These are phyloP conservation scores for Drosophila fulvimacula DNA, from an alignment of 2,888 invertebrate genomes.

Conservation along the genomic window DNA sequence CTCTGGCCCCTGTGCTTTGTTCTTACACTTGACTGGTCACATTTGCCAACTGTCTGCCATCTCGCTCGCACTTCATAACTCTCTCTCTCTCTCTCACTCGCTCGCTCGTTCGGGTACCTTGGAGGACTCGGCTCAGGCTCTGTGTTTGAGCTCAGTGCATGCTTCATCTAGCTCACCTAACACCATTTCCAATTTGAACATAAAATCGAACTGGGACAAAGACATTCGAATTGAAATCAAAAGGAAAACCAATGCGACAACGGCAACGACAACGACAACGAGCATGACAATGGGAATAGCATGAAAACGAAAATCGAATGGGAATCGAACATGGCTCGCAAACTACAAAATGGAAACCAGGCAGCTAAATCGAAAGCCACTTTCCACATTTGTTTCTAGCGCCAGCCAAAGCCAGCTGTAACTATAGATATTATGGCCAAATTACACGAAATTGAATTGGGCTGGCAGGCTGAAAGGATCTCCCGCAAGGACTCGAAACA, in stretches of 20 bases:
- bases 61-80: background rate
- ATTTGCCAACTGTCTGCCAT: slow-evolving; percentile 26
- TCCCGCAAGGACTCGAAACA: background rate
- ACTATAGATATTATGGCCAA: slow-evolving; percentile 22
- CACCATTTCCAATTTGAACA: slow-evolving; percentile 74
- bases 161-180: slow-evolving; percentile 68
- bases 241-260: slow-evolving; percentile 6
- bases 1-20: slow-evolving; percentile 51
- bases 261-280: slow-evolving; percentile 11
- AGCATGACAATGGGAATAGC: slow-evolving; percentile 7
- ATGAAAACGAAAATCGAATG: slow-evolving; percentile 15
- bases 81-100: slow-evolving; percentile 7
- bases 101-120: slow-evolving; percentile 12
- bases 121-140: slow-evolving; percentile 18
- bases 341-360: slow-evolving; percentile 13
- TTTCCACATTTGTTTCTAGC: slow-evolving; percentile 43
- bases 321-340: background rate
- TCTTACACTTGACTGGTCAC: slow-evolving; percentile 70
- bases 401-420: slow-evolving; percentile 14
- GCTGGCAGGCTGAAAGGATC: background rate
- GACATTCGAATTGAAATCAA: slow-evolving; percentile 65
- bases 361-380: slow-evolving; percentile 24
- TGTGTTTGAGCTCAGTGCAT: slow-evolving; percentile 36
- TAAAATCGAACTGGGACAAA: slow-evolving; percentile 69
- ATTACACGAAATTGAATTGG: slow-evolving; percentile 12